phyloP scores from a whole-genome alignment of 1,140 invertebrate species.

The Panonychus citri region DNA sequence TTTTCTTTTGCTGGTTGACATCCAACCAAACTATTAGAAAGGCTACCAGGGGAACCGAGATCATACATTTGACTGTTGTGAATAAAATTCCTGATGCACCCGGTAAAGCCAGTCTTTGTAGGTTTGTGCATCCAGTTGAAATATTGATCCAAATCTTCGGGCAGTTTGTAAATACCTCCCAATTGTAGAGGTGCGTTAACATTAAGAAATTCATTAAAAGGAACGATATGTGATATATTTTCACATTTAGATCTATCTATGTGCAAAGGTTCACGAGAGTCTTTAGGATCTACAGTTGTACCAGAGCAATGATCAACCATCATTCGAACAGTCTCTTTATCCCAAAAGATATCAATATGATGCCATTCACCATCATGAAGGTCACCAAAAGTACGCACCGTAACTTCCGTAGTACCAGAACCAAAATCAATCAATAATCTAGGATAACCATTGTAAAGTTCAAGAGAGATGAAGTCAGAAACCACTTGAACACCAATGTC shows the following conservation, averaged over 20 bases:
- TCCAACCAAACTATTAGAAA: conserved; percentile 12
- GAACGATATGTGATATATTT: conserved; percentile 58
- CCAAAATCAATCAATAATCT: conserved; percentile 79
- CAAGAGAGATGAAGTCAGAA: conserved; percentile 74
- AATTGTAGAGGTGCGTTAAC: conserved; percentile 83
- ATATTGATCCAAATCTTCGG: conserved; percentile 46
- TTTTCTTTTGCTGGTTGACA: conserved; percentile 16
- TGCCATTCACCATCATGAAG: conserved; percentile 91
- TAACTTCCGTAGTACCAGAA: conserved; percentile 65
- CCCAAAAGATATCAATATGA: conserved; percentile 78
- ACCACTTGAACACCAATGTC: conserved; percentile 37
- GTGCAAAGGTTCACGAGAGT: conserved; percentile 46
- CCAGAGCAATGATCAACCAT: conserved; percentile 75
- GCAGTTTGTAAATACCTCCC: conserved; percentile 41
- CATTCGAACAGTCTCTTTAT: conserved; percentile 59
- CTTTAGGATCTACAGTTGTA: conserved; percentile 47
- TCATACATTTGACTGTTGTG: conserved; percentile 61
- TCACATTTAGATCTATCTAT: conserved; percentile 72
- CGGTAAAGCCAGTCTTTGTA: conserved; percentile 55
- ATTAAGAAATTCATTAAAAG: conserved; percentile 88
- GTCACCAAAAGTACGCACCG: conserved; percentile 59
- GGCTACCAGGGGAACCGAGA: conserved; percentile 16
- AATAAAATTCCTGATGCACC: conserved; percentile 79
- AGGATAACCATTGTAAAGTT: conserved; percentile 70
- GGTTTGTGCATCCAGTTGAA: conserved; percentile 25